A percentile compares a stretch with the other conserved stretches of the same genome.
Evolutionary conservation across 1,140 invertebrate genomes (phyloP).

Genomic region (Magallana gigas): DNA sequence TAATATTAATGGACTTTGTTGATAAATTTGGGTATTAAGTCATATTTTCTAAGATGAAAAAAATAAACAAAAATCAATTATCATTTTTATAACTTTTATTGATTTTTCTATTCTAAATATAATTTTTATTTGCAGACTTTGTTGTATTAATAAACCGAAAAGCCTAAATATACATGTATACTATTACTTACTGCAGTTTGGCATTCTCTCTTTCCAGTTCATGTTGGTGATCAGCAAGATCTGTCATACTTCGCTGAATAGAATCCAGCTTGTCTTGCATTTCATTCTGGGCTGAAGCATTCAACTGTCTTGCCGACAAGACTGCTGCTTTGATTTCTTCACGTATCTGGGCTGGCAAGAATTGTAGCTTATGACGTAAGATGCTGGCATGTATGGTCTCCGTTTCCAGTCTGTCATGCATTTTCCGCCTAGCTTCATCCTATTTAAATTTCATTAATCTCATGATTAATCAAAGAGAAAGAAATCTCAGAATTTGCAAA

Average conservation of each 20-base stretch:
- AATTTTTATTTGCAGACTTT: too few relatives aligned
- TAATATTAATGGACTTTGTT: not conserved
- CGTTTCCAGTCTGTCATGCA: conserved; percentile 75
- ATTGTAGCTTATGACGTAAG: conserved; percentile 72
- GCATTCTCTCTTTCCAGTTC: conserved; percentile 75
- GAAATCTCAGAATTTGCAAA: not conserved
- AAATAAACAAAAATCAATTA: not conserved
- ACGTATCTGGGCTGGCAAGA: conserved; percentile 72
- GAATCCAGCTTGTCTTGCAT: conserved; percentile 68
- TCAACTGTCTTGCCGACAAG: conserved; percentile 72
- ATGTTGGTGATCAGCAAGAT: conserved; percentile 65
- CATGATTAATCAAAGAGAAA: not conserved
- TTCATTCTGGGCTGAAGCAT: conserved; percentile 67
- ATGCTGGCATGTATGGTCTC: conserved; percentile 77
- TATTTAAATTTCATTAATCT: conserved; percentile 50
- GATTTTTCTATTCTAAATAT: too few relatives aligned
- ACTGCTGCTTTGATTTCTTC: conserved; percentile 77
- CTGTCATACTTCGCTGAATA: conserved; percentile 71
- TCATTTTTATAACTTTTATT: too few relatives aligned
- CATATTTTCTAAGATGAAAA: not conserved
- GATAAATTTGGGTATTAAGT: too few relatives aligned
- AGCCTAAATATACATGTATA: too few relatives aligned
- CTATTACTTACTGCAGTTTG: conserved; percentile 70
- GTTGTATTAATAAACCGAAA: too few relatives aligned
- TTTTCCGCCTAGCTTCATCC: conserved; percentile 69